Base-by-base conservation (phyloP, 2,113 vertebrate genomes). In the Bucco capensis region DNA sequence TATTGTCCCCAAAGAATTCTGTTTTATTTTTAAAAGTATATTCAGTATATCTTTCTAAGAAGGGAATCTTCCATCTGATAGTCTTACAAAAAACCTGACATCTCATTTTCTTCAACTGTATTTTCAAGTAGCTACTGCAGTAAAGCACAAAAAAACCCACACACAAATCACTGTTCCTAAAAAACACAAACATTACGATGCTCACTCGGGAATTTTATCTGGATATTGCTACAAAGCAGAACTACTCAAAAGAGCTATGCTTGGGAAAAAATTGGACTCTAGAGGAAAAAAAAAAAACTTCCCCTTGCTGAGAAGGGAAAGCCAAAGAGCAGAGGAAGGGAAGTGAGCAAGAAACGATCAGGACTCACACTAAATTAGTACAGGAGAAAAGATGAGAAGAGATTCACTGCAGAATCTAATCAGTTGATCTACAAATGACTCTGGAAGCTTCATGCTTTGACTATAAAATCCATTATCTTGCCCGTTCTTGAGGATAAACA, bases 281-380 rank as follows among this genome's bases (percentile, higher is more conserved):
- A 62, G 7, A 3, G 23, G 37, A 33, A 21, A 38, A 57, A 28
- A 58, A 46, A 50, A 19, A 21, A 77, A 83, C 3, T 61, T 91
- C 62, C 38, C 24, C 6, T 24, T 58, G 7, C 6, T 44, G 9
- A 27, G 35, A 86, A n/a, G 2, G 11, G 18, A 77, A 92, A 69
- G 23, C 13, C 50, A 51, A 19, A 1, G 3, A 4, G 15, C 13
- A 14, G 2, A 3, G 10, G 21, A 2, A 58, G 11, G 4, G 8
- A 2, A 35, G 1, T 14, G 8, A 42, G 40, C 1, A 3, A 56
- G 33, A 67, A 84, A 49, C 21, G 85, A 12, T 3, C 24, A 49
- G 17, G 12, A 44, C 37, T 8, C 37, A 25, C 33, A 35, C 1
- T 27, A 21, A 15, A 42, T 12, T 49, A 11, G 19, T 40, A 35